Percentiles rank a stretch among this genome's conserved stretches.
Conservation (phyloP, 2,888 invertebrate species). For the Dendrolimus houi region DNA sequence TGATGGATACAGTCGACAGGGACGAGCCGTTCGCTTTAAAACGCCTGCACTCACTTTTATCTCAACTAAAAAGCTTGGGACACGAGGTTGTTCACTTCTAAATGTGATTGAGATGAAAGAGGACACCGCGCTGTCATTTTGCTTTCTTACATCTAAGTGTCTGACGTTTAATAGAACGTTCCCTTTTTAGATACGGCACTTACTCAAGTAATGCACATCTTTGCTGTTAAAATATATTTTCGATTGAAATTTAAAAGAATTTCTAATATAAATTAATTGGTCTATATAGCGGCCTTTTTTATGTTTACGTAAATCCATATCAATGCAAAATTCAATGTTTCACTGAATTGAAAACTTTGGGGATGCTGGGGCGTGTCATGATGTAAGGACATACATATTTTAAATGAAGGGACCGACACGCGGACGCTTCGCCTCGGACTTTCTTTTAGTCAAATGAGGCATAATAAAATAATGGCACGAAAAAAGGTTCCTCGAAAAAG, state of each 20-base stretch:
- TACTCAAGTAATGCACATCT: no score
- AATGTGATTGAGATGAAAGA: slow-evolving; percentile 16
- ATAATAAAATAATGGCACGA: slow-evolving; percentile 67
- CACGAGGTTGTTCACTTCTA: slow-evolving; percentile 17
- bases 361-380: neutral
- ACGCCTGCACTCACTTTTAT: slow-evolving; percentile 29
- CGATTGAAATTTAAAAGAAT: no score
- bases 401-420: slow-evolving; percentile 54
- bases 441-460: slow-evolving; percentile 71
- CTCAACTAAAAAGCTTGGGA: slow-evolving; percentile 27
- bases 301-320: neutral
- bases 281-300: no score
- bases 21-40: slow-evolving; percentile 19
- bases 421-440: slow-evolving; percentile 51
- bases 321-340: neutral
- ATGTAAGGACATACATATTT: slow-evolving; percentile 59
- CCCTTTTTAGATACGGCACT: neutral
- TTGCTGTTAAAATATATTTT: no score
- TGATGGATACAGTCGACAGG: slow-evolving; percentile 35
- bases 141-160: neutral
- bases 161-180: neutral
- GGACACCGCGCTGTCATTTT: slow-evolving; percentile 2
- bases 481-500: slow-evolving; percentile 64
- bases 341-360: neutral
- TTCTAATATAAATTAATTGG: no score